Evolutionary conservation across 2,888 invertebrate genomes (phyloP).

Genomic region (Oxystoma pomonae): DNA sequence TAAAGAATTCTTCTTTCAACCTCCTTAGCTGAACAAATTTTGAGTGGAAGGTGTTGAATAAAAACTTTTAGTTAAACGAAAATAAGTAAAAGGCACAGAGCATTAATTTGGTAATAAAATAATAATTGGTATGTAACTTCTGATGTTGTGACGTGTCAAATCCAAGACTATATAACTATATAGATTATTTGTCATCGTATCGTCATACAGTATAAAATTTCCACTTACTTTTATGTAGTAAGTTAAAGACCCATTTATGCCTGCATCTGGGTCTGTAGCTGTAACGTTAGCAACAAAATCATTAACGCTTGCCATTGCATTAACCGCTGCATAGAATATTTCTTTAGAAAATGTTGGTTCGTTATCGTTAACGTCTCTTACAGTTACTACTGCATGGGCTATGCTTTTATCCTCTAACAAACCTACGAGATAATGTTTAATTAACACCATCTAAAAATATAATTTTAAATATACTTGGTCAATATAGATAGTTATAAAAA

Average conservation of each 20-base stretch:
- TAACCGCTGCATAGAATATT: slow-evolving; percentile 56
- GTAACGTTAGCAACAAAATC: slow-evolving; percentile 70
- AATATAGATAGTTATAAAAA: not conserved
- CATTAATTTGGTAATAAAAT: too few relatives aligned
- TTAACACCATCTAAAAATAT: not conserved
- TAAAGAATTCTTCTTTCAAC: too few relatives aligned
- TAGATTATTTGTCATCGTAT: too few relatives aligned
- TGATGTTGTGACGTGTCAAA: too few relatives aligned
- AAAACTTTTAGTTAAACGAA: too few relatives aligned
- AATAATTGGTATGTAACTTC: too few relatives aligned
- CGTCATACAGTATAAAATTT: too few relatives aligned
- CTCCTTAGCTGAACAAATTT: too few relatives aligned
- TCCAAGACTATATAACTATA: too few relatives aligned
- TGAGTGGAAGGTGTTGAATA: too few relatives aligned
- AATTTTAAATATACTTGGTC: not conserved
- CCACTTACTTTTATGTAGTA: slow-evolving; percentile 63
- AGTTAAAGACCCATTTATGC: slow-evolving; percentile 55
- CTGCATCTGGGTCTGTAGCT: slow-evolving; percentile 79
- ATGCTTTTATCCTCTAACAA: slow-evolving; percentile 60
- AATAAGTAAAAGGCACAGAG: too few relatives aligned
- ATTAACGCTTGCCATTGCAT: slow-evolving; percentile 72
- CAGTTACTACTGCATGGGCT: slow-evolving; percentile 64
- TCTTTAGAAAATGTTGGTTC: slow-evolving; percentile 55
- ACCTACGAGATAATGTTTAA: slow-evolving; percentile 11
- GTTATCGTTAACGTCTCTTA: slow-evolving; percentile 84